These are phyloP conservation scores for Unio pictorum DNA, from an alignment of 2,888 invertebrate genomes.

Conservation along the genomic window DNA sequence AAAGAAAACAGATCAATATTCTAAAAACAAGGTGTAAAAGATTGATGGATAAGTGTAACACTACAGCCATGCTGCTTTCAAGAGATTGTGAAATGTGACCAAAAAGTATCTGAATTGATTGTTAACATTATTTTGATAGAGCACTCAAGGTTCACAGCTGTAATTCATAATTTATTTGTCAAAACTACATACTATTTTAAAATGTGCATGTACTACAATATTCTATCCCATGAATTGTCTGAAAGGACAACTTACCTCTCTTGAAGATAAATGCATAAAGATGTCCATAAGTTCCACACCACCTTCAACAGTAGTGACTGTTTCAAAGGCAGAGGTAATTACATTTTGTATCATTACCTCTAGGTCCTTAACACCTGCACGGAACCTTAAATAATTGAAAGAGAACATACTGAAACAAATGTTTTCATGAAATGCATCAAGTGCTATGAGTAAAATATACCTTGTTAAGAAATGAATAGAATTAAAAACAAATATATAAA, in stretches of 20 bases:
- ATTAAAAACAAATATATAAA: not conserved
- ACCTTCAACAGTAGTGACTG: conserved; percentile 85
- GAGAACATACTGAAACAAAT: not conserved
- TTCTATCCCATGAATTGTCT: not conserved
- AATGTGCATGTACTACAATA: not conserved
- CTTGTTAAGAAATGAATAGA: not conserved
- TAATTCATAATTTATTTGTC: no score
- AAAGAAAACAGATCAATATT: no score
- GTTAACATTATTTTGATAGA: no score
- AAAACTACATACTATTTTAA: no score
- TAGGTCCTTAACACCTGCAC: conserved; percentile 74
- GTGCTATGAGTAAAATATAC: not conserved
- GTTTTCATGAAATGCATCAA: not conserved
- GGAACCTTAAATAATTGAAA: conserved; percentile 69
- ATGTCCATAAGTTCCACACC: conserved; percentile 84
- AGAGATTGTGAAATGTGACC: not conserved
- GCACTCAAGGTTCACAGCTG: no score
- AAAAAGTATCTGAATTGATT: not conserved
- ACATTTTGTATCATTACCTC: conserved; percentile 88
- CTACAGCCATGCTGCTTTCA: no score
- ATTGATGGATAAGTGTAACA: no score
- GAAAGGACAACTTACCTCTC: conserved; percentile 72
- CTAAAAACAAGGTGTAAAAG: no score
- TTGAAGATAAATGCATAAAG: conserved; percentile 83
- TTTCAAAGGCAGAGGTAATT: conserved; percentile 84